Base-by-base conservation (phyloP, 2,113 vertebrate species). In the Struthio camelus region DNA sequence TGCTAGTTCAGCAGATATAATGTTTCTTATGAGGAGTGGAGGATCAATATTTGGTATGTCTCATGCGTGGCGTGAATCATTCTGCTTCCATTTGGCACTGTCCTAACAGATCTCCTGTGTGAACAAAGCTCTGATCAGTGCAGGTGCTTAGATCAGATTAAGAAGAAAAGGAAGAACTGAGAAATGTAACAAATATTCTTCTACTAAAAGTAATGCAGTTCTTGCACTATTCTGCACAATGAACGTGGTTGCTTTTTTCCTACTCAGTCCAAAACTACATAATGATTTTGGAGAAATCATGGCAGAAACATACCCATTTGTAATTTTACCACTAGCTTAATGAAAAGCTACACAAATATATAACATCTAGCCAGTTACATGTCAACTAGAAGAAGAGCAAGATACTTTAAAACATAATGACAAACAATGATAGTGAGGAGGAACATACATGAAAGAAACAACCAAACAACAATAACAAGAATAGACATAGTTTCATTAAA, bases 401-500 rank as follows among this genome's bases (percentile, higher is more conserved):
- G 89, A 58, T 70, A 38, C 76, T 89, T 80, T 54, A 46, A n/a
- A 91, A 64, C 23, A 36, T 0, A 10, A 32, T 56, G 71, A 76
- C 64, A 92, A 88, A 90, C 86, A 91, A 66, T 67, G 72, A 86
- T 82, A 71, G 3, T 65, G 66, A 70, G 78, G 89, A 73, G 70
- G 87, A 87, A 83, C 0, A 1, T 61, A 80, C 36, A 38, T 59
- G 71, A 85, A 94, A 95, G 95, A 67, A 89, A 80, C 46, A 84
- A 59, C 30, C 28, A 34, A 93, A 91, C 77, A 87, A 51, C 67
- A 89, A 25, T 54, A 83, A 64, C 30, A 90, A 77, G 75, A 91
- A 69, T 25, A 87, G 84, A 8, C 64, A 44, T 64, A 85, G 69
- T 93, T 72, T 87, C 75, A 91, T 85, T 96, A 93, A 94, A 93